phyloP scores from a whole-genome alignment of 2,888 invertebrate genomes.

The Phortica okadai region DNA sequence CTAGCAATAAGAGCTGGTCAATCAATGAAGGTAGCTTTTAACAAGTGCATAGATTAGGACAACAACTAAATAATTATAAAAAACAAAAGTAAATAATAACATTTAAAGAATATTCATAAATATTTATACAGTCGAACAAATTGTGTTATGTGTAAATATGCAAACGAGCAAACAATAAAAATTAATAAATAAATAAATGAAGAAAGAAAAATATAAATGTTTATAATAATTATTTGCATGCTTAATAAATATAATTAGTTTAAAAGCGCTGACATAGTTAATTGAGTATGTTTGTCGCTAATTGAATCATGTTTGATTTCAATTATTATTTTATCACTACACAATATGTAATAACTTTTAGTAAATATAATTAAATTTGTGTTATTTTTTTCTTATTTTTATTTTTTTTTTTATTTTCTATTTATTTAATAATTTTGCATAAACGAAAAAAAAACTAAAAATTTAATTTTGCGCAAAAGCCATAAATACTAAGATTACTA shows the following conservation, averaged over 20 bases:
- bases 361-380: constrained; percentile 8
- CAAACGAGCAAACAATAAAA: not conserved
- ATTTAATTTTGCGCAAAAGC: constrained; percentile 57
- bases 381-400: constrained; percentile 1
- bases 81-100: too few species aligned
- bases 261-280: too few species aligned
- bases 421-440: constrained; percentile 43
- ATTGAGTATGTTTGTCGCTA: not conserved
- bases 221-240: not conserved
- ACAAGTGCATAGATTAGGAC: not conserved
- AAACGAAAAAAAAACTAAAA: constrained; percentile 38
- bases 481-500: constrained; percentile 70
- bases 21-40: constrained; percentile 27
- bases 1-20: constrained; percentile 42
- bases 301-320: constrained; percentile 7
- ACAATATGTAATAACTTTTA: not conserved
- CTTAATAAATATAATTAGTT: not conserved
- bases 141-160: constrained; percentile 13
- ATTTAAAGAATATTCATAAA: not conserved
- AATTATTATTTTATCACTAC: not conserved
- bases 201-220: not conserved
- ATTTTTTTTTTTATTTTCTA: constrained; percentile 44
- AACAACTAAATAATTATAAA: too few species aligned
- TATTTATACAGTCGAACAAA: not conserved
- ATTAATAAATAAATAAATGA: not conserved